Evolutionary conservation across 2,888 invertebrate genomes (phyloP).

Genomic region (Leptopilina myrica): DNA sequence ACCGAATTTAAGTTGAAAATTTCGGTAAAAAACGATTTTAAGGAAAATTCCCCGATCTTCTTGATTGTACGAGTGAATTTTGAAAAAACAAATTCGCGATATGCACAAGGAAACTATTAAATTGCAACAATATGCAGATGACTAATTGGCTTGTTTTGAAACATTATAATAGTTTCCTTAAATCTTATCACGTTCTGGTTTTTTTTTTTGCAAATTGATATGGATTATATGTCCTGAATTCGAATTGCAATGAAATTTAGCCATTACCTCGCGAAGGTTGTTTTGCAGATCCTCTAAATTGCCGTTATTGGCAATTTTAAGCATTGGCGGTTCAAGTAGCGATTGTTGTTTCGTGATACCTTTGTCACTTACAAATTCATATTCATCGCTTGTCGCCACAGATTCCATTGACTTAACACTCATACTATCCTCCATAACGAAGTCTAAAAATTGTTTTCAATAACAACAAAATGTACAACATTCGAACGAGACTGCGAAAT

Average conservation of each 20-base stretch:
- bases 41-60: background rate
- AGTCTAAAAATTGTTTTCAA: constrained; percentile 58
- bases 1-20: too few species aligned
- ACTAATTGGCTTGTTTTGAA: constrained; percentile 4
- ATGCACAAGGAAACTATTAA: background rate
- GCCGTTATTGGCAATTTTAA: constrained; percentile 82
- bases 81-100: background rate
- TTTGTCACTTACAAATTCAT: constrained; percentile 82
- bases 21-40: too few species aligned
- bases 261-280: constrained; percentile 80
- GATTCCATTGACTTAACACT: constrained; percentile 84
- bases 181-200: constrained; percentile 8
- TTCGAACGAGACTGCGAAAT: background rate
- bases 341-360: constrained; percentile 70
- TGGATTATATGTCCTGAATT: constrained; percentile 1
- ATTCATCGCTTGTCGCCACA: constrained; percentile 83
- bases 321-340: constrained; percentile 77
- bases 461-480: constrained; percentile 34
- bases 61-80: background rate
- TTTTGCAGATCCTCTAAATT: constrained; percentile 82
- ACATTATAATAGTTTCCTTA: background rate
- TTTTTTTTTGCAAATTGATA: background rate
- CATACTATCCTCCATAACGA: constrained; percentile 82
- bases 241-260: constrained; percentile 33
- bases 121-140: background rate